Evolutionary conservation across 2,888 invertebrate genomes (phyloP), one percentile per base, ranked within the genome.

Genomic region (Erpobdella octoculata): DNA sequence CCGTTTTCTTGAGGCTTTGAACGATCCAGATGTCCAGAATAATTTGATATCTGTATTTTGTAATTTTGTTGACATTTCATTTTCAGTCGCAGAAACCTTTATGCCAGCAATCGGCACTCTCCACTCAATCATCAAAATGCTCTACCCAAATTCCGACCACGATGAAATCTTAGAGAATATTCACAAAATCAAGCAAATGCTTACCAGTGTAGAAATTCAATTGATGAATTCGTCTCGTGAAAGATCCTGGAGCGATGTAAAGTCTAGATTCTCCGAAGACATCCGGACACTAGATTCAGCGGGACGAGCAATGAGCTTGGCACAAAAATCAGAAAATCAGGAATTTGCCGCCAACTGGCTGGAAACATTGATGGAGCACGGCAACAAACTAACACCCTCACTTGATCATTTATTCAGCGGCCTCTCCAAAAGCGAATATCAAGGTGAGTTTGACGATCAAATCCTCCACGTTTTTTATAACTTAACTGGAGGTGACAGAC

Each of bases 401-500:
- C n/a, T 53, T 21, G 28, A 53, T 28, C 53, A 53, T 28, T 53
- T 53, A 28, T 28, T 53, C 21, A 28, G 28, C n/a, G 53, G 53
- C 21, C 21, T 53, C 28, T 21, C 53, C 8, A n/a, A n/a, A n/a
- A n/a, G n/a, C n/a, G 53, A 53, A n/a, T 8, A 15, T 15, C 53
- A 53, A 53, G 21, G 53, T 53, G 53, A 53, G 28, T 53, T 53
- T 53, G 53, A 53, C 53, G 53, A 53, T 53, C 53, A 53, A 53
- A 53, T 53, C 28, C 8, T 53, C 21, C 8, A 6, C 18, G 21
- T 28, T 9, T 53, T 53, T 53, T 53, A 3, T 28, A 53, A 53
- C 28, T 53, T 25, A 21, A 53, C 53, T 53, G 53, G 53, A 1
- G 53, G 53, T 53, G 53, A 53, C 53, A 53, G 28, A 53, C 21